Evolutionary conservation across 2,113 vertebrate species (phyloP).

Genomic region (Spilogale gracilis): DNA sequence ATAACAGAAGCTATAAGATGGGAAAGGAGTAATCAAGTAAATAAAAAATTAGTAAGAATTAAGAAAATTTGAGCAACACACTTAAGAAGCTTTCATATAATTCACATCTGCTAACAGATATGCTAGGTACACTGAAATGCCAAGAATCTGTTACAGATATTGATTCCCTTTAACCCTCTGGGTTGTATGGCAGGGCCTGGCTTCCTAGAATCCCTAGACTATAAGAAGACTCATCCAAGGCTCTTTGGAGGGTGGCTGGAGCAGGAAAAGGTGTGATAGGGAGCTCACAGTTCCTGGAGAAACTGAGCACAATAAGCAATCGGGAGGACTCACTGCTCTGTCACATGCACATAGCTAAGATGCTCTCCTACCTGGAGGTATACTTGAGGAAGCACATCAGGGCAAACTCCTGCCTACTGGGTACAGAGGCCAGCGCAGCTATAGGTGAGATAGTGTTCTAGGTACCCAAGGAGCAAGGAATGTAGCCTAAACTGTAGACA

Average conservation of each 20-base stretch:
- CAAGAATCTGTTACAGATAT: conserved; percentile 10
- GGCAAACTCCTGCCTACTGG: background rate
- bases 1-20: background rate
- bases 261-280: background rate
- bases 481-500: background rate
- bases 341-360: background rate
- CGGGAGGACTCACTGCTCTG: background rate
- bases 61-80: conserved; percentile 19
- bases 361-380: background rate
- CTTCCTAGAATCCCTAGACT: background rate
- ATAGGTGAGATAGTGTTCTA: background rate
- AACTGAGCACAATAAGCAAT: background rate
- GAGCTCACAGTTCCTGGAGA: background rate
- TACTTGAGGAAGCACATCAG: background rate
- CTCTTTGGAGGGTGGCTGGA: background rate
- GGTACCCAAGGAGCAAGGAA: background rate
- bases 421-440: background rate
- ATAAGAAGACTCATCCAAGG: background rate
- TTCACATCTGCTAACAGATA: background rate
- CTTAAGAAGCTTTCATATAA: conserved; percentile 33
- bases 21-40: background rate
- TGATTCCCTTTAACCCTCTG: background rate
- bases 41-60: background rate
- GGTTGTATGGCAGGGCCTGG: background rate
- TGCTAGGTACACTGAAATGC: background rate